Evolutionary conservation across 2,888 invertebrate species (phyloP).

Genomic region (Drosophila anomalata): DNA sequence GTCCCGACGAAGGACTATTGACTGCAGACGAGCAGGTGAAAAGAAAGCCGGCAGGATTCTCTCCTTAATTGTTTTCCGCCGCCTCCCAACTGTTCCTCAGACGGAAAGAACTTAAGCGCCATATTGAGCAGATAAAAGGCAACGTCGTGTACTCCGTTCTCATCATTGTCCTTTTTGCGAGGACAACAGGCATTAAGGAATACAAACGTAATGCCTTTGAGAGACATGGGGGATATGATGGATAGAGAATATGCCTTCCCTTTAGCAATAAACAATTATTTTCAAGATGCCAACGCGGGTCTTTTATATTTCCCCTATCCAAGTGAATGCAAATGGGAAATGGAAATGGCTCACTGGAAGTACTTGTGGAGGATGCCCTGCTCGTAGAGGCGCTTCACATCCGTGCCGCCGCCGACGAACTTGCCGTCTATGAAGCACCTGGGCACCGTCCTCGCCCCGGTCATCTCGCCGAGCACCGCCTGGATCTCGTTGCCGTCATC

Average conservation of each 20-base stretch:
- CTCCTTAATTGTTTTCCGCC: conserved; percentile 39
- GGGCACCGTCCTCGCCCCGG: conserved; percentile 95
- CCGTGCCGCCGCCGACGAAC: conserved; percentile 96
- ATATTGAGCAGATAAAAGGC: conserved; percentile 47
- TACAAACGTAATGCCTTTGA: neutral
- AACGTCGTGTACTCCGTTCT: conserved; percentile 2
- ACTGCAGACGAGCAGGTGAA: conserved; percentile 32
- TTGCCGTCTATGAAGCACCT: conserved; percentile 96
- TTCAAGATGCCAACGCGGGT: neutral
- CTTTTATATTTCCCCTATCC: neutral
- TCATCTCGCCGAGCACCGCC: conserved; percentile 89
- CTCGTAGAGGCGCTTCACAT: conserved; percentile 90
- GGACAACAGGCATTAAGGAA: neutral
- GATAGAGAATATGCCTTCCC: neutral
- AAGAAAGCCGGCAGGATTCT: conserved; percentile 20
- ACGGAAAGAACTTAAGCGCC: conserved; percentile 35
- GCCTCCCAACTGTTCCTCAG: neutral
- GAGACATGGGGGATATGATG: too few species aligned
- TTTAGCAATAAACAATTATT: neutral
- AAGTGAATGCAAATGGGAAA: neutral
- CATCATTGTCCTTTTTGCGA: conserved; percentile 1
- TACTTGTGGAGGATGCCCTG: conserved; percentile 88
- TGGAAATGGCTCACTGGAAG: conserved; percentile 77
- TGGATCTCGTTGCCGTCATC: conserved; percentile 92
- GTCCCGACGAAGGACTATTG: neutral